Base-by-base conservation (phyloP, 2,113 vertebrate genomes). In the Erinaceus europaeus region DNA sequence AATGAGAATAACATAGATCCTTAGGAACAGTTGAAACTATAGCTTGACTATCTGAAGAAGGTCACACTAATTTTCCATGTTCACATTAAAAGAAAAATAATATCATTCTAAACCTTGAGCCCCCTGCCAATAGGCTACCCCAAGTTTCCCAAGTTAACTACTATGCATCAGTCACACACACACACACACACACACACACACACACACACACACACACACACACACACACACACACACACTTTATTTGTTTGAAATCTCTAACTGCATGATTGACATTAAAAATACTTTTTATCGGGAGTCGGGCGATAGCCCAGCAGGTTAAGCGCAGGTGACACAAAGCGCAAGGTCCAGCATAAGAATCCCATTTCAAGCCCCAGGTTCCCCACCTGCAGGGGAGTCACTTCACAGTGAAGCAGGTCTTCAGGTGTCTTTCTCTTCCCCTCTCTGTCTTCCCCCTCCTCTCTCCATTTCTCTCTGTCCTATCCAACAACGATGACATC, bases 11-110 rank as follows among this genome's bases (percentile, higher is more conserved):
- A 65, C 64, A 44, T 15, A 69, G 61, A 57, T 78, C 9, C 17
- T 67, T 90, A 55, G 62, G 14, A 84, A 57, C 34, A 84, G 46
- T 21, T 90, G n/a, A 92, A 94, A 77, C 86, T n/a, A 90, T 38
- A 75, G 34, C 21, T 34, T 73, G 11, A 27, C 15, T 83, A 12
- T n/a, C 48, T 83, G 44, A 85, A 69, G 40, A 89, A 86, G 23
- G 18, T 89, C 11, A 82, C 0, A 50, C 10, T 38, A 8, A 3
- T 88, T 86, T 92, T 77, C 13, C 18, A 65, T 72, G 9, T 3
- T 38, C 29, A 61, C 69, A 81, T 11, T 4, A n/a, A 84, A 5
- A 65, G 18, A 75, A 14, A 85, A 71, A 84, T 65, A 52, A 50
- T 78, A 88, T 44, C 86, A 50, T 74, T 84, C 27, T 81, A 21